A percentile compares a stretch with the other conserved stretches of the same genome.
Conservation (phyloP, 2,113 vertebrate species). For the Leptodactylus fuscus region DNA sequence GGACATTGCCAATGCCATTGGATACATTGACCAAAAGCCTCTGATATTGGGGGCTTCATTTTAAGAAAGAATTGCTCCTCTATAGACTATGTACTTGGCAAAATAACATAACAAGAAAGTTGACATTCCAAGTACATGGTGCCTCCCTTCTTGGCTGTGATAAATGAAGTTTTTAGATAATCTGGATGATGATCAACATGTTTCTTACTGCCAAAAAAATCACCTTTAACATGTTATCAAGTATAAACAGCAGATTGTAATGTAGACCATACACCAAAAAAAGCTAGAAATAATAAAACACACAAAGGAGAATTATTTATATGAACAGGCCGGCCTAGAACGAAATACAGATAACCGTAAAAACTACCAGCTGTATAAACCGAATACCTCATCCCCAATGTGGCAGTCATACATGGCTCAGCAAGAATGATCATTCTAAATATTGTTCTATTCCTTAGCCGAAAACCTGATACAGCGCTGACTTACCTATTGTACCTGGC, state of each 20-base stretch:
- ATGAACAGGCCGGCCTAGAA: neutral
- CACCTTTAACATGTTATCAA: neutral
- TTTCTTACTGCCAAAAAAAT: neutral
- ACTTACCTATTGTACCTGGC: neutral
- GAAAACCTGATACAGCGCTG: neutral
- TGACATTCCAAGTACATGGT: neutral
- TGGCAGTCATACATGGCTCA: neutral
- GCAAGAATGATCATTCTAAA: neutral
- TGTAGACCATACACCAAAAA: neutral
- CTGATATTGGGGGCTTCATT: too few species aligned
- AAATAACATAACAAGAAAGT: neutral
- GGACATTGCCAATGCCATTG: neutral
- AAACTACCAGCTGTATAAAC: conserved; percentile 30
- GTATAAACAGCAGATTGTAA: neutral
- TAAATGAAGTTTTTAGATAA: neutral
- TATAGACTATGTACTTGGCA: neutral
- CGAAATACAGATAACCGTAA: conserved; percentile 10
- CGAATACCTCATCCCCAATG: conserved; percentile 26
- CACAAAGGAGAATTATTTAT: conserved; percentile 1
- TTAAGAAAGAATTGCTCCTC: neutral
- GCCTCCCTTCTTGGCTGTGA: neutral
- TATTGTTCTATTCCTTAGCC: neutral
- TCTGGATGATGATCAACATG: neutral
- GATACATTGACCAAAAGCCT: neutral
- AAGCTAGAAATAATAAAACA: neutral